Percentiles rank a stretch among this genome's conserved stretches.
Evolutionary conservation across 2,888 invertebrate species (phyloP).

Genomic region (Melikaiella ostensackeni): DNA sequence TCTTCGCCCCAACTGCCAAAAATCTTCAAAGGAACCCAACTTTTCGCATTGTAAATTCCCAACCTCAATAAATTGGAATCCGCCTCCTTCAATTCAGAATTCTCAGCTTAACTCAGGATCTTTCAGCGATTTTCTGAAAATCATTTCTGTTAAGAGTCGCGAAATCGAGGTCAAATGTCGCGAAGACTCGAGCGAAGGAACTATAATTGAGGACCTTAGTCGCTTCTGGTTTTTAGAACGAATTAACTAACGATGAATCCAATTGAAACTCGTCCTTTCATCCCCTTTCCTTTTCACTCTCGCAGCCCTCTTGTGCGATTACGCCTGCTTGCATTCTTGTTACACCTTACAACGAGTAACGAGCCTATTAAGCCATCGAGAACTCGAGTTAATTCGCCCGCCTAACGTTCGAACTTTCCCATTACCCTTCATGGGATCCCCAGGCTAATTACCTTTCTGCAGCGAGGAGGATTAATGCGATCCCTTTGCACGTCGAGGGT

Average conservation of each 20-base stretch:
- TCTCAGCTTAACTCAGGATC: too few species aligned
- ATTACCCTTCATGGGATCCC: slow-evolving; percentile 34
- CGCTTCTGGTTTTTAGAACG: slow-evolving; percentile 2
- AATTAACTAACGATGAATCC: slow-evolving; percentile 13
- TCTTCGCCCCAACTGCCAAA: too few species aligned
- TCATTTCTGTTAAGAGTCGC: too few species aligned
- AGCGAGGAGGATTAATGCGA: slow-evolving; percentile 28
- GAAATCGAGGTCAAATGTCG: too few species aligned
- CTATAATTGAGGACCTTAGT: slow-evolving; percentile 16
- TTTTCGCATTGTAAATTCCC: too few species aligned
- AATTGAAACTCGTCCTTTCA: slow-evolving; percentile 29
- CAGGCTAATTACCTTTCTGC: slow-evolving; percentile 34
- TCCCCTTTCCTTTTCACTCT: background rate
- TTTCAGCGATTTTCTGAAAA: too few species aligned
- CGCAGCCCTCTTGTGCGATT: slow-evolving; percentile 21
- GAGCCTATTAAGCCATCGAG: slow-evolving; percentile 35
- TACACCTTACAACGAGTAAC: slow-evolving; percentile 37
- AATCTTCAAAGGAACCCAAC: too few species aligned
- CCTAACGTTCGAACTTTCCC: slow-evolving; percentile 32
- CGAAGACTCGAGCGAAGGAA: background rate
- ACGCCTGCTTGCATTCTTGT: slow-evolving; percentile 38
- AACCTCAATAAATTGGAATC: too few species aligned
- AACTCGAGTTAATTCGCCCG: slow-evolving; percentile 32
- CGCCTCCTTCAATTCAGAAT: too few species aligned
- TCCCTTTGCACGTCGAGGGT: slow-evolving; percentile 32